Conservation (phyloP, 2,113 vertebrate genomes). For the Synodontis membranacea region DNA sequence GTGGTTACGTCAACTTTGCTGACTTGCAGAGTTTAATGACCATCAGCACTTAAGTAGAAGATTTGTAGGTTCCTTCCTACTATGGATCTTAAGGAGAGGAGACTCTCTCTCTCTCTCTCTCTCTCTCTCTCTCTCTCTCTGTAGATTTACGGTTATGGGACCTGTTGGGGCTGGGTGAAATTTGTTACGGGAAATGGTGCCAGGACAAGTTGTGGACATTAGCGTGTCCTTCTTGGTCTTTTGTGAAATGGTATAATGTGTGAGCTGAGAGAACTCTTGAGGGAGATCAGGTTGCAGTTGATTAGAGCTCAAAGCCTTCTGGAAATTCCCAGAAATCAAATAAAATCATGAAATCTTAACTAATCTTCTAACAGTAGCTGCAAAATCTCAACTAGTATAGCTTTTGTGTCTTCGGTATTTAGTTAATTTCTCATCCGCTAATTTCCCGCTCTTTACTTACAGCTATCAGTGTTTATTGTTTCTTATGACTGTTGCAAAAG, state of each 20-base stretch:
- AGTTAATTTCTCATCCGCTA: neutral
- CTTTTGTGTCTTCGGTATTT: neutral
- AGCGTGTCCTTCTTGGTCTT: constrained; percentile 2
- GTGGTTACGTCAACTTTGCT: constrained; percentile 47
- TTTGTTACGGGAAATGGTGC: constrained; percentile 59
- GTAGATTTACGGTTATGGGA: constrained; percentile 61
- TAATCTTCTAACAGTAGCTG: neutral
- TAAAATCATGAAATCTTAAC: neutral
- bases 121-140: constrained; percentile 38
- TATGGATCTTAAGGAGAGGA: constrained; percentile 23
- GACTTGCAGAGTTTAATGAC: constrained; percentile 61
- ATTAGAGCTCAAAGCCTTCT: neutral
- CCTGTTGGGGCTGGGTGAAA: constrained; percentile 48
- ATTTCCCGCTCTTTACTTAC: neutral
- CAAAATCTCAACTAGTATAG: neutral
- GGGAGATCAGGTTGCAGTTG: neutral
- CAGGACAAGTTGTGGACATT: constrained; percentile 35
- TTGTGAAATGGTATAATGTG: neutral
- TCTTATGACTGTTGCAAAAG: neutral
- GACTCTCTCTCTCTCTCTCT: constrained; percentile 24
- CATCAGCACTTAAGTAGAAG: constrained; percentile 46
- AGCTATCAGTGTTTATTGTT: neutral
- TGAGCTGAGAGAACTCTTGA: neutral
- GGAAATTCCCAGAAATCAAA: neutral
- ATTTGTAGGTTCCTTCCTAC: constrained; percentile 59